Evolutionary conservation across 2,888 invertebrate genomes (phyloP), one percentile per base, ranked within the genome.

Genomic region (Epinotia bilunana): DNA sequence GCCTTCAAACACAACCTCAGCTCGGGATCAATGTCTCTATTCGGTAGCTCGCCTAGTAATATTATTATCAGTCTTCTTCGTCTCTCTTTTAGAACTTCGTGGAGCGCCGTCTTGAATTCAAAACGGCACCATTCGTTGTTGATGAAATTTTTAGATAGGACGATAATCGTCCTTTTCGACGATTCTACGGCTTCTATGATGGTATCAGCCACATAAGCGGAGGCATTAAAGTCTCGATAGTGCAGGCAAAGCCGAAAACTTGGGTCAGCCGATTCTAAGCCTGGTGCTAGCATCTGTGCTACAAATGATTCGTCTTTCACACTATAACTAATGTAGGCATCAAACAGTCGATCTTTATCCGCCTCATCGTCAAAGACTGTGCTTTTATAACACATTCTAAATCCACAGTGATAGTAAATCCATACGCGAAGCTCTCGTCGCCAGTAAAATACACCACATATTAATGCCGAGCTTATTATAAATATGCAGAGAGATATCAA

Each of bases 81-180:
- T 86, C 97, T 95, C 91, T 97, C 97, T 93, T 97, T 97, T 81
- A 98, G 95, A 84, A 98, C 97, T 91, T 98, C 98, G 87, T 97
- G 98, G 72, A 99, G 95, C 43, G 98, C 98, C 83, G 97, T 97
- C 94, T 98, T 98, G 91, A 99, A 98, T 92, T 99, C 99, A 89
- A 98, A 98, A 80, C 97, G 95, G 83, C 97, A 97, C 99, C 99
- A 99, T 93, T 99, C 99, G 91, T 98, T 98, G 92, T 98, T 97
- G 78, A 99, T 95, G 92, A 99, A 99, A 93, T 98, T 98, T 90
- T 97, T 97, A 20, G 98, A 98, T 76, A 99, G 91, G 77, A 99
- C 97, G 81, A 99, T 95, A 77, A 99, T 97, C 60, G 98, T 98
- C 83, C 98, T 95, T 81, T 98, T 96, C 65, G 98, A 98, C 72